Base-by-base conservation (phyloP, 1,140 invertebrate species). In the Myzus persicae region DNA sequence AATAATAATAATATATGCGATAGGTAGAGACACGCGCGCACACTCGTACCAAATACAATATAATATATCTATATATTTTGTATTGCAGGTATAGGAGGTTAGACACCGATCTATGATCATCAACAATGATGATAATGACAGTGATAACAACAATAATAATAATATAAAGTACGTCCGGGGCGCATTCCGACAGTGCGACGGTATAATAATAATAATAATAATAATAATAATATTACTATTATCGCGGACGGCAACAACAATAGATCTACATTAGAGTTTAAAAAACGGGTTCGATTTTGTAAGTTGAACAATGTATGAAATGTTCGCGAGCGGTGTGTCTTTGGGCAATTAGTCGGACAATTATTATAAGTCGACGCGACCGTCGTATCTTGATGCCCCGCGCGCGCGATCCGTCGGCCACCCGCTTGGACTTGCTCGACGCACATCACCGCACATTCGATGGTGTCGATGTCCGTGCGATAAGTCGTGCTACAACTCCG, bases 251-350 rank as follows among this genome's bases (percentile, higher is more conserved):
- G 4, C 85, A 0, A 89, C 87, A 89, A 89, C 46, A 51, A 51
- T 51, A 89, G 87, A 89, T 89, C 87, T 89, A 89, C 46, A 89
- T 51, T 89, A 89, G 1, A 18, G 87, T 48, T 46, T 89, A 22
- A 36, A 51, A 89, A 89, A 51, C 46, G 46, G 36, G n/a, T 89
- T 51, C 87, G 87, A 51, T 89, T 38, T 22, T 36, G 46, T 89
- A 89, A 51, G 36, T 89, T 36, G 87, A 89, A 89, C 87, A 89
- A 89, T 89, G 87, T n/a, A n/a, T 67, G 59, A 88, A 51, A n/a
- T 67, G 59, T n/a, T 4, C 1, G n/a, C 40, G 84, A 22, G 40
- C 87, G 87, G 87, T 89, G 51, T 89, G 87, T 89, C 87, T 89
- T 89, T 89, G 87, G 87, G 46, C 87, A 89, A 89, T 89, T 89